Base-by-base conservation (phyloP, 2,113 vertebrate genomes). In the Nyctibius bracteatus region DNA sequence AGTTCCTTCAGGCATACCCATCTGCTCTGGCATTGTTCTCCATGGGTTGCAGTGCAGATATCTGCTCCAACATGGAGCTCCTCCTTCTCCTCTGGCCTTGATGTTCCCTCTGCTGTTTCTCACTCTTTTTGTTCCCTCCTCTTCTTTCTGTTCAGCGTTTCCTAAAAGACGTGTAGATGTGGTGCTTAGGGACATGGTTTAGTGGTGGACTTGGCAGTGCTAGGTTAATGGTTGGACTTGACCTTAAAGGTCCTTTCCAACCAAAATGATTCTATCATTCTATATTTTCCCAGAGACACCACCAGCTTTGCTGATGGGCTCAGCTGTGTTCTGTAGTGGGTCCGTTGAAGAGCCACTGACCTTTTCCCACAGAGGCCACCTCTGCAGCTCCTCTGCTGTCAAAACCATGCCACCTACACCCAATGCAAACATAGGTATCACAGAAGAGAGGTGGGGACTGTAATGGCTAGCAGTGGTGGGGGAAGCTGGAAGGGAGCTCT, bases 361-460 rank as follows among this genome's bases (percentile, higher is more conserved):
- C n/a, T 71, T 39, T 67, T 49, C 62, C 19, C 43, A 16, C 46
- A 66, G 41, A 47, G n/a, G 39, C 24, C 35, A n/a, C 12, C 17
- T 54, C 46, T 74, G 66, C 21, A 35, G 20, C n/a, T 88, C 12
- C 21, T 43, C 51, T 61, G 41, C 70, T 81, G 19, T 58, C 58
- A 46, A 61, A 88, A 15, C 9, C 7, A 23, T 57, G 11, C 65
- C 63, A 47, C 65, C 10, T 10, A 4, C 1, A 2, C 39, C 30
- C 0, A 1, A 1, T 18, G 21, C 55, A 28, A 39, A 22, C 30
- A 33, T 12, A 9, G 5, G 5, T 59, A 6, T 51, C 49, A 13
- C 47, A 14, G n/a, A 33, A 37, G 28, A 33, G 28, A 28, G 3
- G 0, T 41, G n/a, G 19, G 21, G 24, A 63, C 59, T 0, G 0